Evolutionary conservation across 23 tunicate species (phyloP).

Genomic region (Trididemnum nubilum): DNA sequence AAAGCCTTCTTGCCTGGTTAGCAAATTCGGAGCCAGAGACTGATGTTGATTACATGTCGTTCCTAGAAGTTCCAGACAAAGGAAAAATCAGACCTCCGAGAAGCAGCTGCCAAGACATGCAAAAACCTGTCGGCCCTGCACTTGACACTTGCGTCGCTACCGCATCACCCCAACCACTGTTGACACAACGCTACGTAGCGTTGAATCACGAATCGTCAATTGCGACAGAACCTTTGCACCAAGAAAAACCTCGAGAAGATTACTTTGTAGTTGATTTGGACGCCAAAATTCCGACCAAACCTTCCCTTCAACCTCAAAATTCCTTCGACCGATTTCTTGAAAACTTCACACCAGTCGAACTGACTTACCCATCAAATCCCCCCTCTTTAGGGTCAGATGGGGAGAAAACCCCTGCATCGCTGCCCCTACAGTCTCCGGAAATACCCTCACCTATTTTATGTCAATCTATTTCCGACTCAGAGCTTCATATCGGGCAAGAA

Average conservation of each 20-base stretch:
- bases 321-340: conserved; percentile 29
- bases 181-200: neutral
- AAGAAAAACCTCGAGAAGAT: neutral
- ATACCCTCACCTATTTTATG: neutral
- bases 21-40: conserved; percentile 21
- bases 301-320: conserved; percentile 9
- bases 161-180: neutral
- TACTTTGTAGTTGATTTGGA: neutral
- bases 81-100: neutral
- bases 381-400: neutral
- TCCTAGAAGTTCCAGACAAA: neutral
- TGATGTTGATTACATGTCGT: conserved; percentile 6
- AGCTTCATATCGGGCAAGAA: neutral
- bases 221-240: neutral
- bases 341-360: neutral
- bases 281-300: neutral
- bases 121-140: neutral
- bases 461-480: conserved; percentile 31
- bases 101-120: neutral
- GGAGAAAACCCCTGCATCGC: neutral
- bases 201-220: neutral
- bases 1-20: conserved; percentile 23
- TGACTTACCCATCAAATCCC: neutral
- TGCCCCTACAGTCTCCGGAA: neutral
- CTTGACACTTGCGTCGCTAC: neutral